Percentiles rank a stretch among this genome's conserved stretches.
These are phyloP conservation scores for Telmatherina bonti DNA, from an alignment of 2,797 vertebrate species.

Conservation along the genomic window DNA sequence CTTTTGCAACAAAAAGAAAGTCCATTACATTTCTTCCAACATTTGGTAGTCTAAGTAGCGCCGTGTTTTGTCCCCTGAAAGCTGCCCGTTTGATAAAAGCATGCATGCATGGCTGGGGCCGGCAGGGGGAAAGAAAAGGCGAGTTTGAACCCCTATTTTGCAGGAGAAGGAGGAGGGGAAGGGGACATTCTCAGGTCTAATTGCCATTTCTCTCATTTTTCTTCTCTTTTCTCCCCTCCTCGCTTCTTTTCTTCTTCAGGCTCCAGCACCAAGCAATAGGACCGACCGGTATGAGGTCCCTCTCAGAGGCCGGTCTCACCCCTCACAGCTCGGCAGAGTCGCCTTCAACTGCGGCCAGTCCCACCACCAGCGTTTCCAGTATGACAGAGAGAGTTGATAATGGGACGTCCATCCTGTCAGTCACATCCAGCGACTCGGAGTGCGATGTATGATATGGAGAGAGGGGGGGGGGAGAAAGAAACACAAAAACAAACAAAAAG, in stretches of 20 bases:
- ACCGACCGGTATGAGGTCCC: slow-evolving; percentile 96
- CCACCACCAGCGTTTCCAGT: slow-evolving; percentile 98
- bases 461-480: slow-evolving; percentile 35
- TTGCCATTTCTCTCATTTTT: slow-evolving; percentile 77
- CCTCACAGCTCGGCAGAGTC: slow-evolving; percentile 98
- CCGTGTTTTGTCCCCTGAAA: slow-evolving; percentile 75
- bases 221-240: slow-evolving; percentile 40
- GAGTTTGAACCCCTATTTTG: slow-evolving; percentile 78
- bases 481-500: slow-evolving; percentile 81
- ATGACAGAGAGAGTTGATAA: slow-evolving; percentile 96
- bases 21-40: slow-evolving; percentile 61
- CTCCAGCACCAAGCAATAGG: slow-evolving; percentile 99
- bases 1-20: slow-evolving; percentile 25
- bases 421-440: slow-evolving; percentile 99
- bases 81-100: slow-evolving; percentile 78
- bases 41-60: slow-evolving; percentile 72
- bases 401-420: slow-evolving; percentile 98
- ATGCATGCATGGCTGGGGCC: slow-evolving; percentile 78
- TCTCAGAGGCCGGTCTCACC: slow-evolving; percentile 96
- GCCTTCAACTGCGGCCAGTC: slow-evolving; percentile 97
- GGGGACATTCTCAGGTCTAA: slow-evolving; percentile 80
- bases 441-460: slow-evolving; percentile 97
- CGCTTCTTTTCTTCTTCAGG: slow-evolving; percentile 84
- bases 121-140: slow-evolving; percentile 77
- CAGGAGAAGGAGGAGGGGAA: slow-evolving; percentile 62